Evolutionary conservation across 2,113 vertebrate genomes (phyloP).

Genomic region (Tamias sibiricus): DNA sequence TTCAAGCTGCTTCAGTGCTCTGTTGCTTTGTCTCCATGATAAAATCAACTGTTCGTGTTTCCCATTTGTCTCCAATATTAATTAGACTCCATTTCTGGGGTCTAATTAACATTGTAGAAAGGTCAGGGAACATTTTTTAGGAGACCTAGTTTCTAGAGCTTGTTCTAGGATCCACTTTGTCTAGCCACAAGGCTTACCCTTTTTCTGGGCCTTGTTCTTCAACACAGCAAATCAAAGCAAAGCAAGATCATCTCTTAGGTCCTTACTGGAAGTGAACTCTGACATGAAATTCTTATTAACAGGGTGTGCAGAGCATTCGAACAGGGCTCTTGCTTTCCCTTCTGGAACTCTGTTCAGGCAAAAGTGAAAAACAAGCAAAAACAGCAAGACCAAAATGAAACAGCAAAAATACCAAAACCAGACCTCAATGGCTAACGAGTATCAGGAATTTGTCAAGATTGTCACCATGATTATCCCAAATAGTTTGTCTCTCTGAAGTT

Average conservation of each 20-base stretch:
- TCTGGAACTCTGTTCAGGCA: not conserved
- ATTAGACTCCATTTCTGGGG: not conserved
- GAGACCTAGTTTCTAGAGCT: not conserved
- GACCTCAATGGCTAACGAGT: not conserved
- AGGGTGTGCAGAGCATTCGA: not conserved
- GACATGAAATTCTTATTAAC: not conserved
- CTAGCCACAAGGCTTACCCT: not conserved
- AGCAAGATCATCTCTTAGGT: not conserved
- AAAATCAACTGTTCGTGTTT: not conserved
- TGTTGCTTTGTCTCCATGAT: not conserved
- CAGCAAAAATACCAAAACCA: not conserved
- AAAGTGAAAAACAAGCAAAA: not conserved
- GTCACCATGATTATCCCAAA: not conserved
- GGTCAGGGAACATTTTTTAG: not conserved
- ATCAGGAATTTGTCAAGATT: not conserved
- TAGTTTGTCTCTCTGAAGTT: not conserved
- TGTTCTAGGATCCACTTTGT: not conserved
- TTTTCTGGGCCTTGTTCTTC: not conserved
- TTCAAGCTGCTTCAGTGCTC: not conserved
- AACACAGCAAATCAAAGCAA: not conserved
- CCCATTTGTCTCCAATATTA: not conserved
- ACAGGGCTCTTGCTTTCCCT: not conserved
- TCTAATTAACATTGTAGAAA: slow-evolving; percentile 40
- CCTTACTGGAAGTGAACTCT: not conserved
- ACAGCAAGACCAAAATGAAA: not conserved